Percentiles rank a stretch among this genome's conserved stretches.
phyloP scores from a whole-genome alignment of 2,113 vertebrate genomes.

The Aphelocoma coerulescens region DNA sequence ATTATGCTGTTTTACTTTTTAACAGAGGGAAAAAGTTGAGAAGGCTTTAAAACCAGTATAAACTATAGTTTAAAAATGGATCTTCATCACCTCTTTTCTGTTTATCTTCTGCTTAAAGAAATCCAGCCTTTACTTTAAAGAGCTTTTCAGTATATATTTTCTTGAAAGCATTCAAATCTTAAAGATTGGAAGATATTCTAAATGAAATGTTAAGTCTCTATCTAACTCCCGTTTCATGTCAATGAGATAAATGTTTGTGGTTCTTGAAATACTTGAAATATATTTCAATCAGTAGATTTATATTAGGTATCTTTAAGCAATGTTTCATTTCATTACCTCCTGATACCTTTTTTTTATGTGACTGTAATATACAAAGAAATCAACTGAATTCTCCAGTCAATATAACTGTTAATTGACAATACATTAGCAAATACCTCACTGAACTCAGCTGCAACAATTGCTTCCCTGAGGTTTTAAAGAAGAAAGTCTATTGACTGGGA shows the following conservation, averaged over 20 bases:
- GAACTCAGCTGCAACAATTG: not conserved
- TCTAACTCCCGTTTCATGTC: not conserved
- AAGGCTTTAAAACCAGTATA: not conserved
- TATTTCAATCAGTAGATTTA: not conserved
- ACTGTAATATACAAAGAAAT: not conserved
- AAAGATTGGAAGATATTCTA: not conserved
- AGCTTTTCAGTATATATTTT: not conserved
- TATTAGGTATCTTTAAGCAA: not conserved
- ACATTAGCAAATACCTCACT: not conserved
- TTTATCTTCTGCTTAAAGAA: not conserved
- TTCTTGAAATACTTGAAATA: not conserved
- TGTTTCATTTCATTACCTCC: not conserved
- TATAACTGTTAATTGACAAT: not conserved
- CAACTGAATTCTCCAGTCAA: not conserved
- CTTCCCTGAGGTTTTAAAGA: constrained; percentile 21
- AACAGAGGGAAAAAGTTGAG: not conserved
- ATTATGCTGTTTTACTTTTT: not conserved
- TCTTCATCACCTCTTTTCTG: not conserved
- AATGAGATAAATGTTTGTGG: not conserved
- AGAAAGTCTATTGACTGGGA: not conserved
- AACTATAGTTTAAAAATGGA: not conserved
- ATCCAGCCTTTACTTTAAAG: not conserved
- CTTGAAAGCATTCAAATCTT: not conserved
- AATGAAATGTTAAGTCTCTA: not conserved
- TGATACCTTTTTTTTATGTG: not conserved